A percentile compares a stretch with the other conserved stretches of the same genome.
phyloP scores from a whole-genome alignment of 2,113 vertebrate species.

The Poecilia latipinna region DNA sequence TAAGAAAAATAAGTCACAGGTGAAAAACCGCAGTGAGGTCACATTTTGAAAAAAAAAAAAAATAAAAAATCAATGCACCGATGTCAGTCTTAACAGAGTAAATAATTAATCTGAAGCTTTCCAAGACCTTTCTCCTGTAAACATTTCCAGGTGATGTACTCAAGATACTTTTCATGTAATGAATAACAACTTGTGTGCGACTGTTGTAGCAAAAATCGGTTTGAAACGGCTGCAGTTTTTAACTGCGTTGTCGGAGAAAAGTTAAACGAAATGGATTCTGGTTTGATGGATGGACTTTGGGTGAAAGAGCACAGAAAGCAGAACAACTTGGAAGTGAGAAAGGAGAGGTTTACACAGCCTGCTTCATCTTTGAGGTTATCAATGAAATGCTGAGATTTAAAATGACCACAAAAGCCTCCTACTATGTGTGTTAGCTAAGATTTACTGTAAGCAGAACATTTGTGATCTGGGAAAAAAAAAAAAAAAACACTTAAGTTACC shows the following conservation, averaged over 20 bases:
- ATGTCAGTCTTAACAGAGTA: not conserved
- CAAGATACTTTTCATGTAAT: not conserved
- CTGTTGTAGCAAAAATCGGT: not conserved
- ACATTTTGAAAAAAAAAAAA: constrained; percentile 1
- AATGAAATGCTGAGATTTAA: constrained; percentile 3
- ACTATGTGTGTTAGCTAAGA: not conserved
- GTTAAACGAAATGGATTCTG: constrained; percentile 5
- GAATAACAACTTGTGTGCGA: not conserved
- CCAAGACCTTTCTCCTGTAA: not conserved
- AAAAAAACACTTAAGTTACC: too few species aligned
- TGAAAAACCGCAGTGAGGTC: constrained; percentile 10
- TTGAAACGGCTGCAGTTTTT: constrained; percentile 6
- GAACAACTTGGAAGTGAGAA: constrained; percentile 2
- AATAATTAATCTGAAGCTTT: constrained; percentile 5
- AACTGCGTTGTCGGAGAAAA: constrained; percentile 24
- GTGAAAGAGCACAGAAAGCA: constrained; percentile 15
- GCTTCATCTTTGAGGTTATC: constrained; percentile 6
- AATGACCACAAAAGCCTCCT: not conserved
- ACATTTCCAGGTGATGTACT: not conserved
- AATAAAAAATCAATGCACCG: not conserved
- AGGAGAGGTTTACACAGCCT: constrained; percentile 19
- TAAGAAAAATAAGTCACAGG: constrained; percentile 1
- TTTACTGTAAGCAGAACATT: constrained; percentile 9
- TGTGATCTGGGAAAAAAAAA: not conserved
- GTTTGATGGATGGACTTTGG: constrained; percentile 33